phyloP scores from a whole-genome alignment of 2,113 vertebrate genomes.

The rabbit (Oryctolagus cuniculus) region DNA sequence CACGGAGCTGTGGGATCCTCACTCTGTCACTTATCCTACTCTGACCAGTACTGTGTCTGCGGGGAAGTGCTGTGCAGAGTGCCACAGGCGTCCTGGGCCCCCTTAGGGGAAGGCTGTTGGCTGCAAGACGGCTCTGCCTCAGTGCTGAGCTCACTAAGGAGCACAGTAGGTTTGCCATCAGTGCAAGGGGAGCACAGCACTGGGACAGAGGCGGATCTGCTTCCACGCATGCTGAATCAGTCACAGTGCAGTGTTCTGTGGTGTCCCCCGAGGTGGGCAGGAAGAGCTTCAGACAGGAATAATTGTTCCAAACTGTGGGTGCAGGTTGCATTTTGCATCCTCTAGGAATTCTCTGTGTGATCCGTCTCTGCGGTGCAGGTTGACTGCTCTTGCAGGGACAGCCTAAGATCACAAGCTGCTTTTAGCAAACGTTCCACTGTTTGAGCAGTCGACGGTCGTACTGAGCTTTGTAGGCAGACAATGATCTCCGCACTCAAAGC shows the following conservation, averaged over 20 bases:
- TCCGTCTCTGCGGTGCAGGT: neutral
- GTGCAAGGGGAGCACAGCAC: neutral
- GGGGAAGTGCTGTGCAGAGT: neutral
- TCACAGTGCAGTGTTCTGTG: constrained; percentile 37
- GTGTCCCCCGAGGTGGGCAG: neutral
- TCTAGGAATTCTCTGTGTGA: neutral
- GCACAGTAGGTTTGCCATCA: neutral
- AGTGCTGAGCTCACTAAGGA: neutral
- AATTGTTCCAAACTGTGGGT: neutral
- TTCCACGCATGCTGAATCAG: neutral
- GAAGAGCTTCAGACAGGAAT: neutral
- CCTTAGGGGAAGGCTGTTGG: neutral
- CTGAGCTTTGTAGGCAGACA: neutral
- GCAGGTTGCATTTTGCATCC: neutral
- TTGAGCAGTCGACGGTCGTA: neutral
- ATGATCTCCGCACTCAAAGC: neutral
- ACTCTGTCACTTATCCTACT: neutral
- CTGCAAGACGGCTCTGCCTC: neutral
- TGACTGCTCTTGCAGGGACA: neutral
- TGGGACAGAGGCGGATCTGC: neutral
- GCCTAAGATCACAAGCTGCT: neutral
- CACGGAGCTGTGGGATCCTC: neutral
- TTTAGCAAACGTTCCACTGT: neutral
- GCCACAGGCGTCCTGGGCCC: neutral
- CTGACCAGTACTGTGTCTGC: neutral